These are phyloP conservation scores for Cheilosia grossa DNA, from an alignment of 2,888 invertebrate genomes.

Conservation along the genomic window DNA sequence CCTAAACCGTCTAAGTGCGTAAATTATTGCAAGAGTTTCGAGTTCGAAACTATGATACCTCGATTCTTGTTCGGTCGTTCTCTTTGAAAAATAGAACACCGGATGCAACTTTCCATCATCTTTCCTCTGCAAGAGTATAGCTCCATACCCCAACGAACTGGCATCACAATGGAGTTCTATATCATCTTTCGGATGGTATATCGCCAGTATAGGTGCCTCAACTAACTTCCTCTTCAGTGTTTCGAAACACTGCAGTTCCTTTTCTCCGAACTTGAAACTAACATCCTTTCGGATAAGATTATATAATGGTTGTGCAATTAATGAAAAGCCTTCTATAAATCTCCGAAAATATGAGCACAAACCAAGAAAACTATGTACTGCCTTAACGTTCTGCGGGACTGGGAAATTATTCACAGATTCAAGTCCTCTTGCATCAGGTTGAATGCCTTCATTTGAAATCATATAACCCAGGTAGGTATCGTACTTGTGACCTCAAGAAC, in stretches of 20 bases:
- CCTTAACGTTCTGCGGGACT: background rate
- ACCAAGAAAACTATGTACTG: background rate
- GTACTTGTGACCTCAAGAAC: background rate
- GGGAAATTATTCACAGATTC: background rate
- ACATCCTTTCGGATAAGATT: conserved; percentile 20
- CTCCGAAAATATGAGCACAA: conserved; percentile 31
- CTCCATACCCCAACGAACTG: conserved; percentile 27
- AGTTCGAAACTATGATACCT: conserved; percentile 79
- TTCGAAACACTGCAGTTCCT: conserved; percentile 35
- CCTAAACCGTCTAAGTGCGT: conserved; percentile 75
- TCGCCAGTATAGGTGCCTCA: conserved; percentile 17
- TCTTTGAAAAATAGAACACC: conserved; percentile 47
- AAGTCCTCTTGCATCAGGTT: background rate
- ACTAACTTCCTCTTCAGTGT: conserved; percentile 19
- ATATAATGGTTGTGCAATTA: background rate
- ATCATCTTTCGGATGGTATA: conserved; percentile 12
- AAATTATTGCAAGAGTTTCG: conserved; percentile 75
- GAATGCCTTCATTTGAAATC: background rate
- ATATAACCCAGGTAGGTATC: background rate
- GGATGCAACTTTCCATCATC: conserved; percentile 26
- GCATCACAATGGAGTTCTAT: conserved; percentile 34
- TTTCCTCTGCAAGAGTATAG: conserved; percentile 31
- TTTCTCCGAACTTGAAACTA: conserved; percentile 28
- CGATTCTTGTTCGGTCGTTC: conserved; percentile 25
- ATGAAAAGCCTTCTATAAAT: conserved; percentile 17